Evolutionary conservation across 2,113 vertebrate genomes (phyloP).

Genomic region (Eolophus roseicapilla): DNA sequence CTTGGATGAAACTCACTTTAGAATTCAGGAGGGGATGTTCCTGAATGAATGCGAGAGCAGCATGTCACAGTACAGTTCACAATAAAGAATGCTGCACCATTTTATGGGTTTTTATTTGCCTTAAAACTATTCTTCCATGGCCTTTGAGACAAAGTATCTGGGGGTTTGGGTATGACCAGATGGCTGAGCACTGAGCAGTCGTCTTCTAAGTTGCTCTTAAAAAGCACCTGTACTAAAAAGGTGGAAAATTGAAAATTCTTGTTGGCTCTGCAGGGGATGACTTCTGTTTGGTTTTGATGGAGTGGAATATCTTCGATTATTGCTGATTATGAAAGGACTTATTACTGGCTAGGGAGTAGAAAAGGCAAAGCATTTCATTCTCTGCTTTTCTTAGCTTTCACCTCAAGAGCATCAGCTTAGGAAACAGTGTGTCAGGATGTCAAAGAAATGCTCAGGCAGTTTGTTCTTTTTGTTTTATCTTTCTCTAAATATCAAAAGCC

Average conservation of each 20-base stretch:
- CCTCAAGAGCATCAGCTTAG: slow-evolving; percentile 15
- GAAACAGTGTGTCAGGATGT: slow-evolving; percentile 44
- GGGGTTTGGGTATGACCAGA: slow-evolving; percentile 44
- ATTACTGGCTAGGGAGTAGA: slow-evolving; percentile 47
- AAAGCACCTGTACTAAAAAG: slow-evolving; percentile 63
- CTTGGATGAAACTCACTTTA: background rate
- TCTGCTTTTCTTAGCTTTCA: slow-evolving; percentile 39
- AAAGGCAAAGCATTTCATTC: slow-evolving; percentile 25
- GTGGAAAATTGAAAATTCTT: slow-evolving; percentile 68
- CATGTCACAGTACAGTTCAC: slow-evolving; percentile 1
- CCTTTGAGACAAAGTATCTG: slow-evolving; percentile 16
- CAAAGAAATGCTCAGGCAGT: slow-evolving; percentile 52
- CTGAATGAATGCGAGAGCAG: background rate
- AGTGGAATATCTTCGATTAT: slow-evolving; percentile 47
- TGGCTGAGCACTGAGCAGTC: slow-evolving; percentile 45
- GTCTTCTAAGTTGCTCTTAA: slow-evolving; percentile 17
- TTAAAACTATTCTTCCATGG: slow-evolving; percentile 27
- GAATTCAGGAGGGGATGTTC: slow-evolving; percentile 29
- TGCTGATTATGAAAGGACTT: slow-evolving; percentile 59
- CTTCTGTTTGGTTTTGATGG: slow-evolving; percentile 54
- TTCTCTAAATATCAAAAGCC: slow-evolving; percentile 46
- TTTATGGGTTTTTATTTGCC: background rate
- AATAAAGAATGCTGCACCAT: background rate
- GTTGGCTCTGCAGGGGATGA: slow-evolving; percentile 50
- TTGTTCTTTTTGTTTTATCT: slow-evolving; percentile 55